Conservation (phyloP, 2,113 vertebrate genomes). For the Proteles cristata region DNA sequence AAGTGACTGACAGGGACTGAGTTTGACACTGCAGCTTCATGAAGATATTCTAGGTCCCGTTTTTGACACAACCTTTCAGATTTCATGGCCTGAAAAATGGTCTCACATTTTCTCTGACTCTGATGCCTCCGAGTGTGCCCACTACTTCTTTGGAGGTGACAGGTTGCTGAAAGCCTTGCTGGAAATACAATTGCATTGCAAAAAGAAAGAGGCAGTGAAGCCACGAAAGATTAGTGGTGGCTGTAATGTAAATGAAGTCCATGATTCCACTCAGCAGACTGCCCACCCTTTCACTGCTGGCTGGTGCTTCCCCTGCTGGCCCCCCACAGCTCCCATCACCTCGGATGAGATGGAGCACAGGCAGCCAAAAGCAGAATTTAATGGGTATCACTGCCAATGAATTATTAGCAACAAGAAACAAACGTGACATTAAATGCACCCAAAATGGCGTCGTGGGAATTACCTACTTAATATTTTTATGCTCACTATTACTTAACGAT, state of each 20-base stretch:
- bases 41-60: not conserved
- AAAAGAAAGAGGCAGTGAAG: not conserved
- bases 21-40: not conserved
- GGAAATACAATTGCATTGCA: not conserved
- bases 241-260: not conserved
- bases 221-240: not conserved
- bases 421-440: not conserved
- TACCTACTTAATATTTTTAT: not conserved
- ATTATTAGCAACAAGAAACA: conserved; percentile 26
- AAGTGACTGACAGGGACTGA: not conserved
- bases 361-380: not conserved
- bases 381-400: not conserved
- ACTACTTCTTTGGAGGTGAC: not conserved
- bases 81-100: not conserved
- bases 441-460: not conserved
- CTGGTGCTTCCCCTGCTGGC: not conserved
- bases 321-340: not conserved
- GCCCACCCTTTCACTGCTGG: not conserved
- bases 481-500: not conserved
- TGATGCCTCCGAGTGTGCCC: not conserved
- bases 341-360: not conserved
- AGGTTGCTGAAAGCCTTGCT: not conserved
- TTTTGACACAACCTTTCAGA: not conserved
- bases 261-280: not conserved
- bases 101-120: conserved; percentile 1